phyloP scores from a whole-genome alignment of 1,140 invertebrate genomes.

The Cataglyphis hispanica region DNA sequence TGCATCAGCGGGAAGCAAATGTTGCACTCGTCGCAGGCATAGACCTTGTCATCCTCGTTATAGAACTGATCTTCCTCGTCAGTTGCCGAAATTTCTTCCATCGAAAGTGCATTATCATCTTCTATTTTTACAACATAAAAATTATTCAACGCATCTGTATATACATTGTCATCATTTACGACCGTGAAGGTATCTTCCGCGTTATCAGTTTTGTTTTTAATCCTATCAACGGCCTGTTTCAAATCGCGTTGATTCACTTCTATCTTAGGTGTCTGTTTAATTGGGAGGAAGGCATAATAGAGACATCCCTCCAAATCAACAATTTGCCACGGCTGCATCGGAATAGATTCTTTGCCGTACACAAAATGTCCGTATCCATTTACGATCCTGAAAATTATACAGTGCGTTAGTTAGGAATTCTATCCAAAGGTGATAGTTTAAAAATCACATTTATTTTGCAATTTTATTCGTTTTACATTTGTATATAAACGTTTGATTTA shows the following conservation, averaged over 20 bases:
- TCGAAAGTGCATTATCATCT: conserved; percentile 19
- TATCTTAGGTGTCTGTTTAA: conserved; percentile 32
- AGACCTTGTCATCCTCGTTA: conserved; percentile 56
- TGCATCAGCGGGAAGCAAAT: conserved; percentile 86
- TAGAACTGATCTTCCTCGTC: background rate
- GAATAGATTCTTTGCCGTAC: conserved; percentile 78
- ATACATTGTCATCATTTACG: conserved; percentile 20
- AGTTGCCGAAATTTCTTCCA: background rate
- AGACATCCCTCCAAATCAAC: conserved; percentile 79
- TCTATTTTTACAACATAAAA: conserved; percentile 72
- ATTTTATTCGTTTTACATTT: conserved; percentile 1
- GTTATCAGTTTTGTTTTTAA: background rate
- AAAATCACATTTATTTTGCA: conserved; percentile 3
- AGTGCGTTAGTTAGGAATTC: conserved; percentile 65
- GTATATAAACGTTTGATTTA: background rate
- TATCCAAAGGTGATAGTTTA: background rate
- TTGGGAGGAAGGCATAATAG: conserved; percentile 81
- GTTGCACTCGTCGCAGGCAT: conserved; percentile 85
- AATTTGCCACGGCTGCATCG: conserved; percentile 80
- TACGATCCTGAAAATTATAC: conserved; percentile 72
- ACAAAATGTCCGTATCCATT: conserved; percentile 76
- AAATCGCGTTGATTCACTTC: background rate
- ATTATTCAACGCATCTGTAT: conserved; percentile 65
- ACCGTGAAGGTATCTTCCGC: conserved; percentile 31
- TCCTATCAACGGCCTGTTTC: background rate